Base-by-base conservation (phyloP, 2,888 invertebrate species). In the Sympetrum striolatum region DNA sequence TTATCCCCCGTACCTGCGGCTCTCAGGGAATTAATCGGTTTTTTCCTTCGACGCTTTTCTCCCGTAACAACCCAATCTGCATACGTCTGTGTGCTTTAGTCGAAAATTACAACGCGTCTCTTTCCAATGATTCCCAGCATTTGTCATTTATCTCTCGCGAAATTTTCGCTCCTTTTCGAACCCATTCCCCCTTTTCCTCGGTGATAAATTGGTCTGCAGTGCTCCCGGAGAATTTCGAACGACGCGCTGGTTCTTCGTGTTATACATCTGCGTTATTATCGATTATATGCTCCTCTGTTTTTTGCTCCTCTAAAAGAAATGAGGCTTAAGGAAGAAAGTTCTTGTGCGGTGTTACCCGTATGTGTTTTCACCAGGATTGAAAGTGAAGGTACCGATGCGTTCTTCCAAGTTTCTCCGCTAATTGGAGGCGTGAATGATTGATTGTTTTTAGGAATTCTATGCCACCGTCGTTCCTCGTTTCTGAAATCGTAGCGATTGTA, bases 161-260 rank as follows among this genome's bases (percentile, higher is more conserved):
- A n/a, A 39, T n/a, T n/a, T 44, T 18, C 39, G 12, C 81, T 39
- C 44, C 44, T 22, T 18, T 22, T n/a, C 44, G 10, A n/a, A 8
- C 12, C 25, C 31, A 25, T 73, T 25, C 73, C 73, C 73, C 8
- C 25, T 6, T 18, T 25, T 25, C n/a, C 48, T 25, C 81, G n/a
- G 44, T 81, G 81, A 81, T 48, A 81, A 81, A 81, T 81, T 48
- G 81, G 81, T 81, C 81, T 81, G 81, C 81, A 81, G n/a, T 48
- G 44, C 81, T 48, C 81, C 25, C 39, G 10, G 81, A 81, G 81
- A 81, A 81, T 81, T 81, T 44, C 81, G 44, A 81, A 44, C 81
- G 81, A 81, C 44, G 81, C 39, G 48, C 10, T 18, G 53, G 18
- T 73, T 73, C 31, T 73, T 73, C 31, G 73, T 18, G 73, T 73